Evolutionary conservation across 2,797 vertebrate genomes (phyloP), one percentile per base, ranked within the genome.

Genomic region (Poliocrania exsul): DNA sequence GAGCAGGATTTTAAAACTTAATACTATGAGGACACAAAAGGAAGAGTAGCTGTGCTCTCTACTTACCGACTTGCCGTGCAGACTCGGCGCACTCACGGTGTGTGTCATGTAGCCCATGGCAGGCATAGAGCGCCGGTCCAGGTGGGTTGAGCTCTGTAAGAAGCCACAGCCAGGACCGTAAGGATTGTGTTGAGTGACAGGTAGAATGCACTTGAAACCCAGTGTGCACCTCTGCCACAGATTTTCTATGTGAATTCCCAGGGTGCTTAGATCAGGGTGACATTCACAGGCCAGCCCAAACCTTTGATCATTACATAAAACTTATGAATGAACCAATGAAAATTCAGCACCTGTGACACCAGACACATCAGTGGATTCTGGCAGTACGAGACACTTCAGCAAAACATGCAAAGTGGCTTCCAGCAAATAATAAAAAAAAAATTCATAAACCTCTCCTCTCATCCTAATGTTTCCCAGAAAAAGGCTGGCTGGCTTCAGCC

Each of bases 61-160:
- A 89, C 98, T 95, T 98, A 99, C 99, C 98, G 99, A 99, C 98
- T 99, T 99, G 56, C 99, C 99, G 13, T 99, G 99, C 95, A 99
- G 96, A 97, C 99, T 99, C 85, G 99, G 99, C 25, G 99, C 99
- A 16, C 99, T 99, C 98, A 99, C 99, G 2, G 99, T 99, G 96
- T 99, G 99, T 9, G 99, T 99, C 99, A 99, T 99, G 97, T 99
- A 99, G 92, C 99, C 99, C 99, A 99, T 98, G 81, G 98, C 95
- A 75, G 99, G 99, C 98, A 99, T 98, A 61, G 99, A 99, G 95
- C 99, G 98, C 21, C 99, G 98, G 93, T 99, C 99, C 58, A 98
- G 72, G 29, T 99, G 99, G 47, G 98, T 97, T 13, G 98, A 97
- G 79, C 98, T 98, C 99, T 99, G 98, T 21, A 90, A 95, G 84